phyloP scores from a whole-genome alignment of 2,797 vertebrate species.

The Acestrorhynchus altus region DNA sequence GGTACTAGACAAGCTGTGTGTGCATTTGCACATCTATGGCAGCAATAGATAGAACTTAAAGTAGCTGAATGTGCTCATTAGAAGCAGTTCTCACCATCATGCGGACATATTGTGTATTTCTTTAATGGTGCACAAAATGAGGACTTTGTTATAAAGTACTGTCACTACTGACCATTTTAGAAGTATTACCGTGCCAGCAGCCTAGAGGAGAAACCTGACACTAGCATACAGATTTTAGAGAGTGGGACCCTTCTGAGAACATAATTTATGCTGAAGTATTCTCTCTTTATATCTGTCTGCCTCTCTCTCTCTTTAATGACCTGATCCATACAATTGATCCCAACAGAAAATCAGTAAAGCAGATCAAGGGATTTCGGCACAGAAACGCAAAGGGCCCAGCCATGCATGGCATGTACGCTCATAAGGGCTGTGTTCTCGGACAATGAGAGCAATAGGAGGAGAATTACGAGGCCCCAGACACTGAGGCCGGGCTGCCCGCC shows the following conservation, averaged over 20 bases:
- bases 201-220: background rate
- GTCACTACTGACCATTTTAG: background rate
- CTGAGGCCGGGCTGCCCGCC: conserved; percentile 47
- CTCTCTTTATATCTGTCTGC: background rate
- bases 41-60: too few relatives aligned
- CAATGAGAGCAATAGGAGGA: conserved; percentile 67
- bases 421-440: conserved; percentile 60
- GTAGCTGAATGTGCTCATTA: too few relatives aligned
- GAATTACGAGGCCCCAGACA: conserved; percentile 68
- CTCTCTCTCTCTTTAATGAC: conserved; percentile 29
- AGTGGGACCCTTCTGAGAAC: background rate
- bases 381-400: conserved; percentile 44
- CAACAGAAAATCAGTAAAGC: conserved; percentile 22
- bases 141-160: background rate
- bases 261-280: conserved; percentile 18
- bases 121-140: background rate
- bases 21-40: too few relatives aligned
- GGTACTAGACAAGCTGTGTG: too few relatives aligned
- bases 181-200: background rate
- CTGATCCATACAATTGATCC: conserved; percentile 36
- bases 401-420: conserved; percentile 42
- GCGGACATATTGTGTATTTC: too few relatives aligned
- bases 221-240: conserved; percentile 9
- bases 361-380: conserved; percentile 38
- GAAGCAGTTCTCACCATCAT: too few relatives aligned